Evolutionary conservation across 30 jellyfish, hydroid and myxozoan species (phyloP), one percentile per base, ranked within the genome.

Genomic region (Calvadosia cruxmelitensis): DNA sequence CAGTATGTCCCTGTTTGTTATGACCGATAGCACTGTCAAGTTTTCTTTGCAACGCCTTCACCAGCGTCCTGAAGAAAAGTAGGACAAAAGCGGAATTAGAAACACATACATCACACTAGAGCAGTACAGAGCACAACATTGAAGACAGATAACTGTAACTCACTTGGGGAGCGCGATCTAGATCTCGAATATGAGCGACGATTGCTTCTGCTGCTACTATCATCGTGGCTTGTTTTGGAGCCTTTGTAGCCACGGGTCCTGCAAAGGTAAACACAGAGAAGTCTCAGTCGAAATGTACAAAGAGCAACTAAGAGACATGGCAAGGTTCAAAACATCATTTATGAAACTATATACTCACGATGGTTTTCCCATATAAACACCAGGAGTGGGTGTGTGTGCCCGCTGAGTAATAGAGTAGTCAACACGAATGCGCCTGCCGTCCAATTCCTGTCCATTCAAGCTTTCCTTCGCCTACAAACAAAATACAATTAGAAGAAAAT

Each of bases 341-440:
- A 42, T 42, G 15, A 42, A 42, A 42, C 57, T 42, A 5, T n/a
- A n/a, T 20, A 42, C 57, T 42, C 20, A 42, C 57, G 99, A 50
- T 49, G 96, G 95, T 81, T 88, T 80, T 75, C 99, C 99, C 99
- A 93, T 93, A 74, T 93, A 93, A 15, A 93, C 99, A 36, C 99
- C 99, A 74, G 99, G 99, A 1, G 99, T 93, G 16, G 99, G 99
- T 1, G 99, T 84, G 69, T 93, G 99, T 23, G 99, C 93, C 15
- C 99, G 90, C 63, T 93, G 96, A 15, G 99, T 93, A 74, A 93
- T 87, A 23, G 99, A 93, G 53, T 79, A 93, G 63, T 93, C 99
- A 27, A 93, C 99, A 27, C 99, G 95, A 57, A 93, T 93, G 20
- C 96, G 76, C 53, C 99, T 79, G 3, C 97, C 96, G 73, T 93